phyloP scores from a whole-genome alignment of 2,888 invertebrate genomes.

The Eledone cirrhosa region DNA sequence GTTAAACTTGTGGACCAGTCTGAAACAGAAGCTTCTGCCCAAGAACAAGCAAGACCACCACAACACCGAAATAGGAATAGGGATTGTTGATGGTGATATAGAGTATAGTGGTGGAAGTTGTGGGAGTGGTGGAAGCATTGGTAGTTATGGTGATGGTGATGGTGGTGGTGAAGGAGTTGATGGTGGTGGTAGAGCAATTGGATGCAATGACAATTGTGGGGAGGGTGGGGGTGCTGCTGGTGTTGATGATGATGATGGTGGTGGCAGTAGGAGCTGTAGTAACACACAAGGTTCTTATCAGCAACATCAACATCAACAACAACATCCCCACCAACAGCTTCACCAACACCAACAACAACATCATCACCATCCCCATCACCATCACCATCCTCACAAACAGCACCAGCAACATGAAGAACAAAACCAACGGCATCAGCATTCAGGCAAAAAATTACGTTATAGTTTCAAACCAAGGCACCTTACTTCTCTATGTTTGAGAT shows the following conservation, averaged over 20 bases:
- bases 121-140: neutral
- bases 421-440: no score
- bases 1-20: slow-evolving; percentile 20
- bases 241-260: neutral
- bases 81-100: neutral
- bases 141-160: no score
- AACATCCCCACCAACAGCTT: no score
- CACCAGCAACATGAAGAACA: no score
- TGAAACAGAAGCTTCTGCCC: slow-evolving; percentile 1
- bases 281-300: no score
- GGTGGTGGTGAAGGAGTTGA: no score
- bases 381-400: no score
- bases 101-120: neutral
- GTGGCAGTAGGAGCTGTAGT: neutral
- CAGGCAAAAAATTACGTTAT: neutral
- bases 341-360: no score
- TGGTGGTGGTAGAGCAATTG: no score
- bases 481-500: slow-evolving; percentile 19
- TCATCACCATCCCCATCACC: no score
- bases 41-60: neutral
- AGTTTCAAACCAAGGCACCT: neutral
- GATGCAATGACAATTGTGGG: neutral
- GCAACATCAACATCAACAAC: no score
- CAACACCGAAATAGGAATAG: slow-evolving; percentile 9
- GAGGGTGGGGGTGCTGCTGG: neutral